Evolutionary conservation across 1,140 invertebrate species (phyloP).

Genomic region (Drosophila asahinai): DNA sequence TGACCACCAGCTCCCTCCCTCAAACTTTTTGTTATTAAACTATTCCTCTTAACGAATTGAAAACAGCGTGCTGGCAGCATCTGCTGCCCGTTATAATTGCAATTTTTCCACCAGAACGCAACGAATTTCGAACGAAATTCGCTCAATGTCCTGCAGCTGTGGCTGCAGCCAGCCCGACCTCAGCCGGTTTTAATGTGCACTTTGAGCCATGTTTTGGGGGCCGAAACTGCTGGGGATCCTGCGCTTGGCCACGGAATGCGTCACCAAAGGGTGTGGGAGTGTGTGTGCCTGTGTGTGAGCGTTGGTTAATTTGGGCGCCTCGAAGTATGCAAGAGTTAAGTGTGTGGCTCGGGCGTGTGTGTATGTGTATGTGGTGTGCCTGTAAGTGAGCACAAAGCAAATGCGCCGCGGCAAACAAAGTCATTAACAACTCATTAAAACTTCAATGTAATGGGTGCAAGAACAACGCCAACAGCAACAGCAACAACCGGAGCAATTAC

Average conservation of each 20-base stretch:
- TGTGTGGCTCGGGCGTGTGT: constrained; percentile 14
- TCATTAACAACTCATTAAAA: constrained; percentile 68
- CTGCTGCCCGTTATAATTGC: constrained; percentile 39
- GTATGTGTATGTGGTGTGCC: neutral
- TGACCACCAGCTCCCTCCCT: neutral
- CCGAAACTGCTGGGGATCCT: neutral
- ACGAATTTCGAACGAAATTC: constrained; percentile 34
- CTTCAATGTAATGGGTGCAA: constrained; percentile 52
- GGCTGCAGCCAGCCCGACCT: constrained; percentile 30
- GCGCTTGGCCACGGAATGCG: constrained; percentile 27
- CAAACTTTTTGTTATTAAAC: constrained; percentile 28
- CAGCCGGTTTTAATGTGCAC: constrained; percentile 43
- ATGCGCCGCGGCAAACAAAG: constrained; percentile 44
- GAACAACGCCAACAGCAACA: constrained; percentile 16
- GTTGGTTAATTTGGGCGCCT: constrained; percentile 48
- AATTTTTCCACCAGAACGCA: constrained; percentile 14
- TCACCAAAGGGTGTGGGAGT: neutral
- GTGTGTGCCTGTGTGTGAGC: neutral
- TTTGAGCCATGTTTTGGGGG: constrained; percentile 26
- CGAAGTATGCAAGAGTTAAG: constrained; percentile 42
- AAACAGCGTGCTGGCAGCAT: constrained; percentile 20
- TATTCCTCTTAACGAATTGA: constrained; percentile 25
- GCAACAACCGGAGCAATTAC: constrained; percentile 36
- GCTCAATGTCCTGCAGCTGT: constrained; percentile 36
- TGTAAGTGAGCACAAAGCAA: constrained; percentile 29